A percentile compares a stretch with the other conserved stretches of the same genome.
These are phyloP conservation scores for Felis catus DNA, from an alignment of 2,113 vertebrate species.

Conservation along the genomic window DNA sequence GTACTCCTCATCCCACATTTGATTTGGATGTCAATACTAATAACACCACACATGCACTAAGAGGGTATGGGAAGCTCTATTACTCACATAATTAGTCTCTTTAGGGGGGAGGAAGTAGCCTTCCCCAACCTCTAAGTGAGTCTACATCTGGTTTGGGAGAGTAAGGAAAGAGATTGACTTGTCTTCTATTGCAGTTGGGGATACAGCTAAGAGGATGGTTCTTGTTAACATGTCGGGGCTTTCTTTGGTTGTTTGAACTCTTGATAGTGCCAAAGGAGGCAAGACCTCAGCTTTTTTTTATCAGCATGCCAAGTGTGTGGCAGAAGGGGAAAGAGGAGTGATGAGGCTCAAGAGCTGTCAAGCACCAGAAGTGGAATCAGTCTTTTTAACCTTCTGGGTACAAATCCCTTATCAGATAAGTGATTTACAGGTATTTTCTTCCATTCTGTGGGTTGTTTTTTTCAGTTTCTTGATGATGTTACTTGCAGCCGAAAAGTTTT, in stretches of 20 bases:
- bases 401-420: neutral
- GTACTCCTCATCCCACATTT: neutral
- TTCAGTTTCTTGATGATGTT: neutral
- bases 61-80: neutral
- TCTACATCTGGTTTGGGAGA: neutral
- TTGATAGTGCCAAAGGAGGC: neutral
- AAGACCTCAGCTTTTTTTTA: neutral
- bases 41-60: neutral
- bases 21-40: neutral
- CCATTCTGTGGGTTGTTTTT: neutral
- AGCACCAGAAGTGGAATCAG: neutral
- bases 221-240: accelerated
- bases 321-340: neutral
- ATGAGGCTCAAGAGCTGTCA: neutral
- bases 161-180: neutral
- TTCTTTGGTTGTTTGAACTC: neutral
- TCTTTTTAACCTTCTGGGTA: neutral
- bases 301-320: neutral
- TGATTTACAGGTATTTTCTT: neutral
- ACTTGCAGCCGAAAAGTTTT: neutral
- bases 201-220: neutral
- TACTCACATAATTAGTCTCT: neutral
- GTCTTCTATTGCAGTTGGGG: neutral
- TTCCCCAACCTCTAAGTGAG: neutral
- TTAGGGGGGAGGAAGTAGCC: neutral